Percentiles rank a stretch among this genome's conserved stretches.
phyloP scores from a whole-genome alignment of 1,140 invertebrate species.

The Lepidurus packardi region DNA sequence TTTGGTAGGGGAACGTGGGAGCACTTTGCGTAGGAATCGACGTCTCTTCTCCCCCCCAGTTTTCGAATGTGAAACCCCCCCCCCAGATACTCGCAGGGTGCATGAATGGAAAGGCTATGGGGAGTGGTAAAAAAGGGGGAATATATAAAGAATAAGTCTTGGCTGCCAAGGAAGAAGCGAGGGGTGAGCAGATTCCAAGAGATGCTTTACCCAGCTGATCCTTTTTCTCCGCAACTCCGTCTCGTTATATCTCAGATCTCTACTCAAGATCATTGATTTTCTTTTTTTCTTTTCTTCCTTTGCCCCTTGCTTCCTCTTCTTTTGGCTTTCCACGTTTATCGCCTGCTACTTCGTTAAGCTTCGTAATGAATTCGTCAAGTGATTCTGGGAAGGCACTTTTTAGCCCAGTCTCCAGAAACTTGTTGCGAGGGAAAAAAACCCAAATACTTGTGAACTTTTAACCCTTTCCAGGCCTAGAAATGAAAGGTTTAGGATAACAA shows the following conservation, averaged over 20 bases:
- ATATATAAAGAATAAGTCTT: background rate
- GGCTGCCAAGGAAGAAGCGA: background rate
- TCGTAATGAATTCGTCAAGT: background rate
- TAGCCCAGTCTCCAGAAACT: too few species aligned
- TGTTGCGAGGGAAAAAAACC: too few species aligned
- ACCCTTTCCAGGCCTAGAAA: background rate
- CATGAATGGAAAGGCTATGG: background rate
- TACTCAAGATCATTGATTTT: slow-evolving; percentile 26
- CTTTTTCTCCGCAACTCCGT: background rate
- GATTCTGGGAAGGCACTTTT: background rate
- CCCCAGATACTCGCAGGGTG: background rate
- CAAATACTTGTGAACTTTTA: background rate
- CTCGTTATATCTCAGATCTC: slow-evolving; percentile 3
- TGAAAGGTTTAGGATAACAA: background rate
- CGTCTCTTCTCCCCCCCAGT: background rate
- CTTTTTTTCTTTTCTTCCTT: background rate
- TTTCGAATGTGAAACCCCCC: background rate
- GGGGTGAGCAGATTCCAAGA: background rate
- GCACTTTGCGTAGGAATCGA: slow-evolving; percentile 10
- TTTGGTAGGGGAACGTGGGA: background rate
- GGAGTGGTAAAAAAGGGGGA: too few species aligned
- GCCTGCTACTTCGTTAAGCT: background rate
- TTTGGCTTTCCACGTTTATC: background rate
- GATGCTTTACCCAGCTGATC: background rate
- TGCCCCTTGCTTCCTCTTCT: background rate